Conservation (phyloP, 2,797 vertebrate genomes). For the Coendou prehensilis region DNA sequence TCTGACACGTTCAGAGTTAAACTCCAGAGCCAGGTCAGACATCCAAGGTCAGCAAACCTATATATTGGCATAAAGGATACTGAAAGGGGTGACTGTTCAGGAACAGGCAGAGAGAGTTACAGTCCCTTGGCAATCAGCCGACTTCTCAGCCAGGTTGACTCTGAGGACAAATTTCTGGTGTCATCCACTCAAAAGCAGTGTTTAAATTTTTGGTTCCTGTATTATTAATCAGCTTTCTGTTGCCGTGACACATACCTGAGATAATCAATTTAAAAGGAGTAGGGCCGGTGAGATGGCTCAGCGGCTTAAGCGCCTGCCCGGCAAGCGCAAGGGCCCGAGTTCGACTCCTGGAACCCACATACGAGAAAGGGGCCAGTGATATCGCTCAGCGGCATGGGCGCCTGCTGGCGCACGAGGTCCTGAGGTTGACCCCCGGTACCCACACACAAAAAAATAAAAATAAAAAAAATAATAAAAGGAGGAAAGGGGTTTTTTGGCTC, state of each 20-base stretch:
- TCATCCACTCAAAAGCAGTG: background rate
- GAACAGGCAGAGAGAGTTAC: background rate
- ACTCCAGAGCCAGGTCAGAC: background rate
- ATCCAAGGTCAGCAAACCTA: background rate
- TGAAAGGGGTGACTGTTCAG: background rate
- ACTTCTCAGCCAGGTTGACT: background rate
- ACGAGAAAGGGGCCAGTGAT: too few relatives aligned
- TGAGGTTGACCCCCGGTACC: too few relatives aligned
- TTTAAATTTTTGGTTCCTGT: background rate
- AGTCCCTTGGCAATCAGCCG: background rate
- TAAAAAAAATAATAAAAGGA: too few relatives aligned
- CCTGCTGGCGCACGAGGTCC: too few relatives aligned
- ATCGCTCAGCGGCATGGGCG: too few relatives aligned
- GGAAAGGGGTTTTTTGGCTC: background rate
- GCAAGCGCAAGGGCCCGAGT: too few relatives aligned
- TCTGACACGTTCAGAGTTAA: background rate
- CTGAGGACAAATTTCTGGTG: background rate
- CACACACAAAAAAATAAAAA: too few relatives aligned
- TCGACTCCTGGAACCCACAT: too few relatives aligned
- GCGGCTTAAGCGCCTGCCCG: too few relatives aligned
- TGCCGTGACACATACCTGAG: background rate
- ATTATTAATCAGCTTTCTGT: background rate
- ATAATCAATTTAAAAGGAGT: background rate
- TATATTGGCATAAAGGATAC: background rate
- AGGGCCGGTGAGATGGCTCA: too few relatives aligned